Evolutionary conservation across 2,797 vertebrate species (phyloP).

Genomic region (Bradypodion pumilum): DNA sequence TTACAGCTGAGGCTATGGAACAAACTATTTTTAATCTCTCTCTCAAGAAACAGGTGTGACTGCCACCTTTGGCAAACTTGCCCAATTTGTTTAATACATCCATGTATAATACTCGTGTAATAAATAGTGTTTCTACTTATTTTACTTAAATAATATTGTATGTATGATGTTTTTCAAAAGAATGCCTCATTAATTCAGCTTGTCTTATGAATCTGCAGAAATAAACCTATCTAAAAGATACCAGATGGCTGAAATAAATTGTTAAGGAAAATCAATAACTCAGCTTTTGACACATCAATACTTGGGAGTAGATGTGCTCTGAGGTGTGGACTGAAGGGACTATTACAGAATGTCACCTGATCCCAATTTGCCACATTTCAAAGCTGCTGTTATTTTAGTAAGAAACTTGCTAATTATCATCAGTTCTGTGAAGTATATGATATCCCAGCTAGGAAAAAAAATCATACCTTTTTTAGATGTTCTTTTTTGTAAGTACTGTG

Average conservation of each 20-base stretch:
- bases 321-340: constrained; percentile 48
- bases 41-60: not conserved
- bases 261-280: constrained; percentile 65
- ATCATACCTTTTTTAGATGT: constrained; percentile 30
- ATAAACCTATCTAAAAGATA: constrained; percentile 45
- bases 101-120: not conserved
- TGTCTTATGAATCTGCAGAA: constrained; percentile 43
- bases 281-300: constrained; percentile 57
- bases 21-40: not conserved
- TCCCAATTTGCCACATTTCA: constrained; percentile 62
- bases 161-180: not conserved
- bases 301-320: constrained; percentile 56
- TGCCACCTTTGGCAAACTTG: not conserved
- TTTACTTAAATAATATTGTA: not conserved
- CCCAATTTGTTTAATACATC: not conserved
- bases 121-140: not conserved
- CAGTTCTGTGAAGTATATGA: constrained; percentile 48
- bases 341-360: constrained; percentile 62
- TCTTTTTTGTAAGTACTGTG: constrained; percentile 23
- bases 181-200: constrained; percentile 29
- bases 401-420: constrained; percentile 50
- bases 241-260: constrained; percentile 54
- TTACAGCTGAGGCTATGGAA: not conserved
- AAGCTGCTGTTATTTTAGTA: constrained; percentile 48
- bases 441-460: constrained; percentile 31